These are phyloP conservation scores for Chymomyza caudatula DNA, from an alignment of 2,888 invertebrate species.

Conservation along the genomic window DNA sequence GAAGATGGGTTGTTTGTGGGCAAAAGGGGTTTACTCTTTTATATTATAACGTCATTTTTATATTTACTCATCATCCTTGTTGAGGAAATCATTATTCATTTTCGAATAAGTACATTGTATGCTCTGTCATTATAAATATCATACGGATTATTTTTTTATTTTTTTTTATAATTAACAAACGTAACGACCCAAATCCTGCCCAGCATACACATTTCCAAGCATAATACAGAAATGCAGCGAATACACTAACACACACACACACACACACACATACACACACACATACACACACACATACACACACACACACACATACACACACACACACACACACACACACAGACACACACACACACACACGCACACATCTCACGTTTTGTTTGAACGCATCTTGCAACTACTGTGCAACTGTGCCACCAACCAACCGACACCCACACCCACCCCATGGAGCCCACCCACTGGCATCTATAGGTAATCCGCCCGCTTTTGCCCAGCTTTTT, in stretches of 20 bases:
- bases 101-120: not conserved
- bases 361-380: not conserved
- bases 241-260: too few relatives aligned
- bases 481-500: not conserved
- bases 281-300: too few relatives aligned
- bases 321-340: too few relatives aligned
- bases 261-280: too few relatives aligned
- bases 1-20: too few relatives aligned
- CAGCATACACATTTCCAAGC: not conserved
- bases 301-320: too few relatives aligned
- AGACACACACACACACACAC: too few relatives aligned
- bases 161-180: constrained; percentile 34
- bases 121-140: not conserved
- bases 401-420: not conserved
- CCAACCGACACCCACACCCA: not conserved
- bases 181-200: constrained; percentile 25
- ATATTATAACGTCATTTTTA: too few relatives aligned
- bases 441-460: not conserved
- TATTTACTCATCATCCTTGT: too few relatives aligned
- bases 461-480: not conserved
- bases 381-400: not conserved
- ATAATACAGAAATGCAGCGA: not conserved
- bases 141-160: constrained; percentile 11
- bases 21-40: too few relatives aligned
- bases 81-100: too few relatives aligned